Evolutionary conservation across 2,113 vertebrate genomes (phyloP).

Genomic region (Carassius auratus): DNA sequence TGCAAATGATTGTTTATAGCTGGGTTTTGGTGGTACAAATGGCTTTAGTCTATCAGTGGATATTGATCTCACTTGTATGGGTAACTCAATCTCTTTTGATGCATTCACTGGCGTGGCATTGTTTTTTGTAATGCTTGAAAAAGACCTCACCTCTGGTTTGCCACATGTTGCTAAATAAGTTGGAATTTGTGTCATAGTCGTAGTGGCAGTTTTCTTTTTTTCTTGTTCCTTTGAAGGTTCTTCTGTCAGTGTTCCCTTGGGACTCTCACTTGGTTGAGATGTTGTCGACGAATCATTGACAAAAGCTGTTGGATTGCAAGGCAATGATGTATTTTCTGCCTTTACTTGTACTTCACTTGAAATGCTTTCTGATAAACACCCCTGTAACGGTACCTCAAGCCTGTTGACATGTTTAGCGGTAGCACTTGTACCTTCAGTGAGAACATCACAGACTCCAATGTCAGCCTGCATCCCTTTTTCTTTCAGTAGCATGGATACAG

Average conservation of each 20-base stretch:
- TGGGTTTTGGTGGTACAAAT: slow-evolving; percentile 72
- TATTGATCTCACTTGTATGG: slow-evolving; percentile 77
- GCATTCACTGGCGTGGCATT: slow-evolving; percentile 60
- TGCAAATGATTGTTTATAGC: slow-evolving; percentile 72
- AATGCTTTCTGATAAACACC: slow-evolving; percentile 49
- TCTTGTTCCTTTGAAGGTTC: slow-evolving; percentile 25
- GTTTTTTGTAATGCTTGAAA: slow-evolving; percentile 64
- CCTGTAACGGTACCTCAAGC: slow-evolving; percentile 76
- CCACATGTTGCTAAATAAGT: slow-evolving; percentile 28
- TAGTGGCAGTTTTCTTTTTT: not conserved
- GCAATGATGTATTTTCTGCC: slow-evolving; percentile 53
- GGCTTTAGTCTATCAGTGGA: slow-evolving; percentile 73
- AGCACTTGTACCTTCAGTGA: slow-evolving; percentile 55
- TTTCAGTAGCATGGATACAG: slow-evolving; percentile 78
- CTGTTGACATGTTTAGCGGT: slow-evolving; percentile 75
- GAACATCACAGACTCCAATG: slow-evolving; percentile 73
- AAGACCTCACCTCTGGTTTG: slow-evolving; percentile 66
- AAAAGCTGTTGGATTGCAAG: slow-evolving; percentile 20
- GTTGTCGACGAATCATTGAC: not conserved
- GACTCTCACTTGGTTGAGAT: not conserved
- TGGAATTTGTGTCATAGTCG: slow-evolving; percentile 29
- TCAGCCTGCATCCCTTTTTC: slow-evolving; percentile 82
- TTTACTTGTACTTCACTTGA: slow-evolving; percentile 49
- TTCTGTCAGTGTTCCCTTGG: not conserved
- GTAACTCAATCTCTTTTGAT: slow-evolving; percentile 63